A percentile compares a stretch with the other conserved stretches of the same genome.
Conservation (phyloP, 2,113 vertebrate species). For the Piaya cayana region DNA sequence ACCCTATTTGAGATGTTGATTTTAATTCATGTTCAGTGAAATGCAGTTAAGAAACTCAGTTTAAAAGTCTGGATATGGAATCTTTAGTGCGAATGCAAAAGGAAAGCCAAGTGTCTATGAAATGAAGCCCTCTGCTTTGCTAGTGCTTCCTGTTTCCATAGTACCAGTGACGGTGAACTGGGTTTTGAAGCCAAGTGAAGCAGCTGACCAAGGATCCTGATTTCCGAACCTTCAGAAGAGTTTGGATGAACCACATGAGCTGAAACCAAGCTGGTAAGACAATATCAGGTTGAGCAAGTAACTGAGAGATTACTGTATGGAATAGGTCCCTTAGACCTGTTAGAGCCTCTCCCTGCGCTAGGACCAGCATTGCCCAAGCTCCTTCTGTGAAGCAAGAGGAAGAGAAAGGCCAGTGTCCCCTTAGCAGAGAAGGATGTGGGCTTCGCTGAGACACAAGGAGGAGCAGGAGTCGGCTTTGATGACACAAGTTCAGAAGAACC, state of each 20-base stretch:
- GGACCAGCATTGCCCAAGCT: not conserved
- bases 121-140: not conserved
- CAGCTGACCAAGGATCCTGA: rapidly evolving
- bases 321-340: not conserved
- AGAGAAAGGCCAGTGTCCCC: not conserved
- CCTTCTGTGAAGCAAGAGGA: not conserved
- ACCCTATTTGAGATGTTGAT: not conserved
- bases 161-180: not conserved
- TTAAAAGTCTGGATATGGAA: not conserved
- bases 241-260: not conserved
- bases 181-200: not conserved
- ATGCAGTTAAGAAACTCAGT: not conserved
- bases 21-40: not conserved
- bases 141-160: not conserved
- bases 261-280: not conserved
- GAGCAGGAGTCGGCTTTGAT: not conserved
- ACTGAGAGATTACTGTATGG: not conserved
- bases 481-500: not conserved
- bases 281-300: not conserved
- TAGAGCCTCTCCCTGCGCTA: not conserved
- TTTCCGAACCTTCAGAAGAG: not conserved
- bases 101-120: not conserved
- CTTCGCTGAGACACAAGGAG: not conserved
- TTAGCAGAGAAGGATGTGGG: not conserved
- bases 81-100: not conserved